Evolutionary conservation across 2,797 vertebrate genomes (phyloP).

Genomic region (Chaetophractus vellerosus): DNA sequence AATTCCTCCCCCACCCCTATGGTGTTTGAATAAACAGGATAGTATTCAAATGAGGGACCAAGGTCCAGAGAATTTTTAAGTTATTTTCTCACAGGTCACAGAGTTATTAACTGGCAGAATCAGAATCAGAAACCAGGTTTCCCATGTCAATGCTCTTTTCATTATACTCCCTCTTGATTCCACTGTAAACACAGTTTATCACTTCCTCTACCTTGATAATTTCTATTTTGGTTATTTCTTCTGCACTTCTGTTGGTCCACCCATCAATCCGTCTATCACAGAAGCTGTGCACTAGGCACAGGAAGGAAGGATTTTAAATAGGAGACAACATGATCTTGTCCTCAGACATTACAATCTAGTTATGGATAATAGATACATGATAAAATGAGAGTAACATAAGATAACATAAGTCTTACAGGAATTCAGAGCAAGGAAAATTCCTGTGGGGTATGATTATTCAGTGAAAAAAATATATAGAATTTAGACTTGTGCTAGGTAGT

Average conservation of each 20-base stretch:
- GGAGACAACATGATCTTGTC: neutral
- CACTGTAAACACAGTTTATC: neutral
- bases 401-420: neutral
- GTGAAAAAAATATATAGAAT: neutral
- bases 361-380: neutral
- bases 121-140: neutral
- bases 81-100: neutral
- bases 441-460: neutral
- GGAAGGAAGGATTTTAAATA: neutral
- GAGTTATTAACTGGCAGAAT: neutral
- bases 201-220: neutral
- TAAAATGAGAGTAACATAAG: neutral
- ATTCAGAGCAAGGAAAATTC: neutral
- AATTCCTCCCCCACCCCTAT: no score
- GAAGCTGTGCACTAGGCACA: neutral
- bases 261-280: neutral
- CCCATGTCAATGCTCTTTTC: neutral
- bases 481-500: neutral
- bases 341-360: neutral
- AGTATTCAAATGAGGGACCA: neutral
- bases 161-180: neutral
- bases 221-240: neutral
- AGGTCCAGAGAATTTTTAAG: neutral
- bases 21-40: neutral
- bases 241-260: neutral